These are phyloP conservation scores for Nomada ferruginata DNA, from an alignment of 2,888 invertebrate species.

Conservation along the genomic window DNA sequence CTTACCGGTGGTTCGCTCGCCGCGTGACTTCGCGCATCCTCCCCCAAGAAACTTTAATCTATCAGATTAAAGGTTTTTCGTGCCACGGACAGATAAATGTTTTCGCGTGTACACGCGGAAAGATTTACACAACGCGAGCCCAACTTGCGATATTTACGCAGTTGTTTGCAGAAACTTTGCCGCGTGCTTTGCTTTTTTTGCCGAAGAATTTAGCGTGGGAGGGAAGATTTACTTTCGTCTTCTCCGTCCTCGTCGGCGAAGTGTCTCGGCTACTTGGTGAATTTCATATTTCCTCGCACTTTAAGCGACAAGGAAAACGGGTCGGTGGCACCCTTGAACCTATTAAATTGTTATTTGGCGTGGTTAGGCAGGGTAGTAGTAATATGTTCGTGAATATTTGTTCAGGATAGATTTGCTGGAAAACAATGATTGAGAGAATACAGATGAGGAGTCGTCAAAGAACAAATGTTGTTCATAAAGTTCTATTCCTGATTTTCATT, in stretches of 20 bases:
- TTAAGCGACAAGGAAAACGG: too few relatives aligned
- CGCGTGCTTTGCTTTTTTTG: too few relatives aligned
- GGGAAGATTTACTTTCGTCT: not conserved
- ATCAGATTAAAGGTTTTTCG: conserved; percentile 70
- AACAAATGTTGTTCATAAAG: too few relatives aligned
- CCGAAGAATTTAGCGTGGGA: not conserved
- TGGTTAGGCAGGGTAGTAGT: too few relatives aligned
- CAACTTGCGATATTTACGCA: conserved; percentile 38
- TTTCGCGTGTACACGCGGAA: conserved; percentile 15
- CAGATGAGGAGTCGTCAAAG: too few relatives aligned
- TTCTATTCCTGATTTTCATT: too few relatives aligned
- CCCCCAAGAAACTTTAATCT: conserved; percentile 66
- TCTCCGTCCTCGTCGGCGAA: not conserved
- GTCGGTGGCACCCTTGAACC: too few relatives aligned
- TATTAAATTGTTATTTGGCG: too few relatives aligned
- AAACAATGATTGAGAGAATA: too few relatives aligned
- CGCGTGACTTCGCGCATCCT: conserved; percentile 60
- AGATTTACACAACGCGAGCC: conserved; percentile 46
- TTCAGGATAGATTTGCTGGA: too few relatives aligned
- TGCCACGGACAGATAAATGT: conserved; percentile 54
- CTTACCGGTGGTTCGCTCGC: conserved; percentile 46
- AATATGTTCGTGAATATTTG: too few relatives aligned
- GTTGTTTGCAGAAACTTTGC: conserved; percentile 25
- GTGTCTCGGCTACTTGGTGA: not conserved
- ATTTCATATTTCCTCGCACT: not conserved